These are phyloP conservation scores for Lepus townsendii DNA, from an alignment of 2,797 vertebrate species.

Conservation along the genomic window DNA sequence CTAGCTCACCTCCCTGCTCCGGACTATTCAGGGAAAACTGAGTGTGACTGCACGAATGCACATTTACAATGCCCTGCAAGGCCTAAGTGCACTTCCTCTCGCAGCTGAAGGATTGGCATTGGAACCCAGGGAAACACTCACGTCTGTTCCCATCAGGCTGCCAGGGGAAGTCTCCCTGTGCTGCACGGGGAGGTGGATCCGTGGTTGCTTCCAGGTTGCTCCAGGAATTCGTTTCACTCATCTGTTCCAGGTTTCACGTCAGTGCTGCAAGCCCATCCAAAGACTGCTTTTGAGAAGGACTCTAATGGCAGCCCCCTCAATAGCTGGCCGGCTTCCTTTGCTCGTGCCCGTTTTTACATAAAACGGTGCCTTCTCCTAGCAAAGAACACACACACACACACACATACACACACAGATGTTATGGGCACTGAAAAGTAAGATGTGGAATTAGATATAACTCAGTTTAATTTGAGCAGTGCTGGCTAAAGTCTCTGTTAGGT, in stretches of 20 bases:
- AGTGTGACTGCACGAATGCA: slow-evolving; percentile 12
- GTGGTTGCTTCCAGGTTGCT: slow-evolving; percentile 70
- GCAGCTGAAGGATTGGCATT: slow-evolving; percentile 75
- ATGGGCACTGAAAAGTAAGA: slow-evolving; percentile 67
- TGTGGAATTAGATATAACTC: neutral
- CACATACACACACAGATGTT: slow-evolving; percentile 50
- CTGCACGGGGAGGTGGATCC: slow-evolving; percentile 75
- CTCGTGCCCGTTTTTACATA: slow-evolving; percentile 26
- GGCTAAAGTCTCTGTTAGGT: neutral
- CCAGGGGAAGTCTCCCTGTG: slow-evolving; percentile 74
- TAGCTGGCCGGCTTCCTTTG: slow-evolving; percentile 67
- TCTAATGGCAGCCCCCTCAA: slow-evolving; percentile 67
- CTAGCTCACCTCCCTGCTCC: slow-evolving; percentile 6
- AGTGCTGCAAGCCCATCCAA: slow-evolving; percentile 71
- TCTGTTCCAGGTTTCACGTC: slow-evolving; percentile 67
- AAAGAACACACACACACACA: slow-evolving; percentile 9
- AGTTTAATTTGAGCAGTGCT: slow-evolving; percentile 42
- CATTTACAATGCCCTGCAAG: slow-evolving; percentile 47
- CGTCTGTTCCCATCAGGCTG: slow-evolving; percentile 74
- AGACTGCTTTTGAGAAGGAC: slow-evolving; percentile 69
- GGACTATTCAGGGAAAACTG: slow-evolving; percentile 32
- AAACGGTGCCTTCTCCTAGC: slow-evolving; percentile 13
- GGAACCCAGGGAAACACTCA: slow-evolving; percentile 77
- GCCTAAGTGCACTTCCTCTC: slow-evolving; percentile 69
- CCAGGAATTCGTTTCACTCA: slow-evolving; percentile 74